These are phyloP conservation scores for Chouioia cunea DNA, from an alignment of 2,888 invertebrate species.

Conservation along the genomic window DNA sequence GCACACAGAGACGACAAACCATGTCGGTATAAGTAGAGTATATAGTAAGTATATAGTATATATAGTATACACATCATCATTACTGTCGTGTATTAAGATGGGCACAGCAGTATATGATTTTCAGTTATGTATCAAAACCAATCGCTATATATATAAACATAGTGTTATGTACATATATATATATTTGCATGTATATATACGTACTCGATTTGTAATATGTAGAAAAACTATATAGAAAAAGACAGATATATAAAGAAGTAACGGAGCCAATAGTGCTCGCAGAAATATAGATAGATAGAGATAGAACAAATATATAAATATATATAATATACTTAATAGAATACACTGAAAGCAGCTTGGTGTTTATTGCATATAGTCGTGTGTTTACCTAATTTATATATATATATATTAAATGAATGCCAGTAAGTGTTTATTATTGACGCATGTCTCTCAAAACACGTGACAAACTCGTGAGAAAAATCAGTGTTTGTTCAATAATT, in stretches of 20 bases:
- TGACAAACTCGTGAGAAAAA: conserved; percentile 31
- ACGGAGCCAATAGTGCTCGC: conserved; percentile 59
- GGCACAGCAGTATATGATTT: conserved; percentile 36
- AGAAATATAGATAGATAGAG: conserved; percentile 50
- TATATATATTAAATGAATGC: conserved; percentile 44
- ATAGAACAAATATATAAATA: conserved; percentile 54
- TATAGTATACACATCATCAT: conserved; percentile 43
- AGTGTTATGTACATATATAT: conserved; percentile 42
- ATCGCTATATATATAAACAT: conserved; percentile 46
- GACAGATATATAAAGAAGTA: conserved; percentile 57
- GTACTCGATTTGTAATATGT: conserved; percentile 30
- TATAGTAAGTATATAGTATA: conserved; percentile 45
- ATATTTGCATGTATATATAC: conserved; percentile 39
- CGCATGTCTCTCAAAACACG: conserved; percentile 23
- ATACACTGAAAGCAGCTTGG: conserved; percentile 67
- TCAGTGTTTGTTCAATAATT: conserved; percentile 8
- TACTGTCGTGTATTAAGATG: conserved; percentile 39
- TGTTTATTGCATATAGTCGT: conserved; percentile 61
- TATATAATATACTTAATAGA: conserved; percentile 59
- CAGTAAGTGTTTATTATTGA: conserved; percentile 26
- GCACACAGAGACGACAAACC: conserved; percentile 66
- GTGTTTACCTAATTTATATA: conserved; percentile 46
- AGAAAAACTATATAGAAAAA: conserved; percentile 55
- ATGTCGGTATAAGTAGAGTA: conserved; percentile 58
- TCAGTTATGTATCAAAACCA: conserved; percentile 38